Percentiles rank a stretch among this genome's conserved stretches.
Evolutionary conservation across 2,888 invertebrate genomes (phyloP).

Genomic region (Neocrepidodera transversa): DNA sequence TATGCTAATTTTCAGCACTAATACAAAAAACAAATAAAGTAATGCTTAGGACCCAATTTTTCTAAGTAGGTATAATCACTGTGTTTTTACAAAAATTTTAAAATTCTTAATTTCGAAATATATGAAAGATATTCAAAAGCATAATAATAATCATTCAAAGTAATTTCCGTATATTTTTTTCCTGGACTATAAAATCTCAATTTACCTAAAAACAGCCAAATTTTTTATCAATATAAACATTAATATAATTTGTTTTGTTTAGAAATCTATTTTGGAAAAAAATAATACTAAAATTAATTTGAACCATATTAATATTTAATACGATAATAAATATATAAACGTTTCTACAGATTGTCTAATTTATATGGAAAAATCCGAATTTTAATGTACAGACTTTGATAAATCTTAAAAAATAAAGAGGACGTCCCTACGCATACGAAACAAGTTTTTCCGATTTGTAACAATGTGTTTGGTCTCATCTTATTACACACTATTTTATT

Average conservation of each 20-base stretch:
- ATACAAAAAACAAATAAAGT: conserved; percentile 20
- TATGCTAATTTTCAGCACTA: conserved; percentile 28
- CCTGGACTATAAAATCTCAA: too few species aligned
- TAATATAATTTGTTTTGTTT: background rate
- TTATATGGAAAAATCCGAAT: conserved; percentile 33
- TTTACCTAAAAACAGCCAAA: background rate
- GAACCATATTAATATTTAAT: conserved; percentile 1
- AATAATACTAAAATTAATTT: conserved; percentile 11
- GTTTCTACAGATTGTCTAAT: conserved; percentile 41
- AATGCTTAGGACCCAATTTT: conserved; percentile 32
- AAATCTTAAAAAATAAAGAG: conserved; percentile 24
- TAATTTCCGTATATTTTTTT: conserved; percentile 7
- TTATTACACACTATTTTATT: too few species aligned
- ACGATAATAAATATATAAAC: conserved; percentile 13
- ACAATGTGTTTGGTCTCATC: too few species aligned
- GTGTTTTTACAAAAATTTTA: conserved; percentile 7
- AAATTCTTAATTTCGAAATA: conserved; percentile 21
- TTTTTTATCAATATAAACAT: background rate
- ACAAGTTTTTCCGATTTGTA: too few species aligned
- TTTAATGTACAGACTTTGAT: conserved; percentile 39
- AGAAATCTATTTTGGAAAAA: too few species aligned
- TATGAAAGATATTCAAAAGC: conserved; percentile 27
- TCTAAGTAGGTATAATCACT: conserved; percentile 20
- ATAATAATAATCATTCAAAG: conserved; percentile 1
- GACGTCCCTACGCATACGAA: background rate